Base-by-base conservation (phyloP, 2,797 vertebrate species). In the Oreonectes daqikongensis region DNA sequence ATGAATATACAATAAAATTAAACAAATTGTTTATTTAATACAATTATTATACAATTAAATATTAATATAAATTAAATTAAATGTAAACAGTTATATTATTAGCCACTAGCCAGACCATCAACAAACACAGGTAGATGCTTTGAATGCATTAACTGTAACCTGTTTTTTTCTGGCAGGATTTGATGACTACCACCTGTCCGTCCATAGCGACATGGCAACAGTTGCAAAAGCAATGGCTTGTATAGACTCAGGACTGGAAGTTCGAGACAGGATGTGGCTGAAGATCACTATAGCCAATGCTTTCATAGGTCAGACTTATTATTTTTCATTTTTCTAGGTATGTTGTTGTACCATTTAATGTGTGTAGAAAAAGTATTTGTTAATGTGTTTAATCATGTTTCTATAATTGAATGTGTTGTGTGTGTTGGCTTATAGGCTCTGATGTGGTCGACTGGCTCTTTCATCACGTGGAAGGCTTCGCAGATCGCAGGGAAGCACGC, bases 381-480 rank as follows among this genome's bases (percentile, higher is more conserved):
- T 55, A 5, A 55, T 55, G 11, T 28, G 55, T 18, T 30, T 59
- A 2, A 30, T 30, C 15, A 28, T 28, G 15, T 20, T 18, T 46
- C 15, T 9, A 32, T 66, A 55, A 66, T 35, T 28, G 10, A 64
- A 40, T 3, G 63, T 81, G 42, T 63, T 28, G 40, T 66, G 70
- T 77, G 46, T 64, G 28, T 76, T 50, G 53, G 63, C 40, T 53
- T 6, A 40, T 85, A 99, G 97, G 97, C 78, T 99, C 97, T 0
- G 98, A 99, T 82, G 97, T 99, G 83, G 98, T 99, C 32, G 98
- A 99, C 87, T 99, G 98, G 98, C 93, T 99, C 61, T 99, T 98
- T 86, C 96, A 99, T 87, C 98, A 99, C 0, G 95, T 99, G 63
- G 97, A 99, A 86, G 98, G 98, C 20, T 99, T 98, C 81, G 94